Percentiles rank a stretch among this genome's conserved stretches.
phyloP scores from a whole-genome alignment of 1,140 invertebrate species.

The Papilio xuthus region DNA sequence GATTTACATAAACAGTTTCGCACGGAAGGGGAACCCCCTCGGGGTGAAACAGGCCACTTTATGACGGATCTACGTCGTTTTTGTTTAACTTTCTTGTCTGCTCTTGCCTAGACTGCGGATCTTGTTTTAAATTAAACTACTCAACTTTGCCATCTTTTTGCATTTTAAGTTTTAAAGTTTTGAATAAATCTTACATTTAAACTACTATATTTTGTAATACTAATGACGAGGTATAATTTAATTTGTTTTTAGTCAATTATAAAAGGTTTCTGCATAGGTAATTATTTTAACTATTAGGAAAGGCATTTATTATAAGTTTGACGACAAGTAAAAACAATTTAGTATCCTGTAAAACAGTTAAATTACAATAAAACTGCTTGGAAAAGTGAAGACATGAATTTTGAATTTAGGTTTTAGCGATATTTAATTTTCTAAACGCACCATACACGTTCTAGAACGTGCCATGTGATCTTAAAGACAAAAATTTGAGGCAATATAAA shows the following conservation, averaged over 20 bases:
- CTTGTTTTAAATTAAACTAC: conserved; percentile 34
- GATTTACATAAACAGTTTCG: conserved; percentile 71
- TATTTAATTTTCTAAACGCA: conserved; percentile 20
- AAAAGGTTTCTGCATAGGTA: too few species aligned
- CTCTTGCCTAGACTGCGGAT: conserved; percentile 18
- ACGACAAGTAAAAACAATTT: too few species aligned
- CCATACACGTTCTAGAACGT: conserved; percentile 3
- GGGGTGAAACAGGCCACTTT: conserved; percentile 40
- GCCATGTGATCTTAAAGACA: conserved; percentile 18
- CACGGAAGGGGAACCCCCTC: conserved; percentile 45
- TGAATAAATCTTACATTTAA: conserved; percentile 1
- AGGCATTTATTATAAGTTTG: too few species aligned
- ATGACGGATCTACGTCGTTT: conserved; percentile 37
- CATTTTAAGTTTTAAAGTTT: neutral
- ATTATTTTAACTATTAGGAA: too few species aligned
- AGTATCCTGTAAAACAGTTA: neutral
- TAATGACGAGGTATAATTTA: neutral
- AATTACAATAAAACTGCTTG: neutral
- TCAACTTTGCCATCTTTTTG: conserved; percentile 20
- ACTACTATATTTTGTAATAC: neutral
- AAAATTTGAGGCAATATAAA: conserved; percentile 37
- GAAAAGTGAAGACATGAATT: neutral
- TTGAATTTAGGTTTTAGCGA: neutral
- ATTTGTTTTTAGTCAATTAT: too few species aligned
- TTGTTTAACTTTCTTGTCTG: conserved; percentile 37